Percentiles rank a stretch among this genome's conserved stretches.
Conservation (phyloP, 2,888 invertebrate genomes). For the Stenoptilia bipunctidactyla region DNA sequence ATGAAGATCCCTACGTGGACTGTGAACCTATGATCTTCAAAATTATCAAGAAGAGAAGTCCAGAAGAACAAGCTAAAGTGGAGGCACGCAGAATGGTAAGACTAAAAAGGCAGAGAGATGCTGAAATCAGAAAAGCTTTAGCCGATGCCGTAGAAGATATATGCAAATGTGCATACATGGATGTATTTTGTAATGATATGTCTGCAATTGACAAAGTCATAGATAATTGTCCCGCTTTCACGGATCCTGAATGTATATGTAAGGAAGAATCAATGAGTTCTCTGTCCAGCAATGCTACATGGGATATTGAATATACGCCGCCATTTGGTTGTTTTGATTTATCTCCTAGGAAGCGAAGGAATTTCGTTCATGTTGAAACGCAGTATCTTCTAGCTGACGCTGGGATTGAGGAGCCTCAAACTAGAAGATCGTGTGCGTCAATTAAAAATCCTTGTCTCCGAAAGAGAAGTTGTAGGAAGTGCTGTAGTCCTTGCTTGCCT, state of each 20-base stretch:
- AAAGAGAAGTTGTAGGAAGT: background rate
- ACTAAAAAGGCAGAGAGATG: slow-evolving; percentile 64
- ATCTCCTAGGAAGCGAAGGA: slow-evolving; percentile 54
- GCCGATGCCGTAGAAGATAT: slow-evolving; percentile 55
- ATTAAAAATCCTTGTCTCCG: slow-evolving; percentile 15
- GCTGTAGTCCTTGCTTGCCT: too few relatives aligned
- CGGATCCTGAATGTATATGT: slow-evolving; percentile 54
- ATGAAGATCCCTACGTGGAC: slow-evolving; percentile 77
- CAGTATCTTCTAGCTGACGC: slow-evolving; percentile 73
- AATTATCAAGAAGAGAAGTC: slow-evolving; percentile 73
- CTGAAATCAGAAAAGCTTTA: slow-evolving; percentile 59
- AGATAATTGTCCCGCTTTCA: slow-evolving; percentile 53
- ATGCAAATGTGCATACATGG: slow-evolving; percentile 66
- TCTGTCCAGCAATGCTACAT: slow-evolving; percentile 72
- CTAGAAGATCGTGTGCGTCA: slow-evolving; percentile 29
- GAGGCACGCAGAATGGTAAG: slow-evolving; percentile 67
- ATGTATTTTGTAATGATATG: slow-evolving; percentile 57
- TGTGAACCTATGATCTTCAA: slow-evolving; percentile 78
- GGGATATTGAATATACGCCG: slow-evolving; percentile 80
- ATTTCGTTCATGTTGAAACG: slow-evolving; percentile 70
- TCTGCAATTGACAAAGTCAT: slow-evolving; percentile 56
- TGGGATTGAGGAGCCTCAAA: slow-evolving; percentile 35
- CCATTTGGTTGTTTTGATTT: slow-evolving; percentile 77
- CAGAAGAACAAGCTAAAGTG: slow-evolving; percentile 65
- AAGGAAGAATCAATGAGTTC: slow-evolving; percentile 50